Percentiles rank a stretch among this genome's conserved stretches.
phyloP scores from a whole-genome alignment of 2,888 invertebrate genomes.

The Platyscelio sp. region DNA sequence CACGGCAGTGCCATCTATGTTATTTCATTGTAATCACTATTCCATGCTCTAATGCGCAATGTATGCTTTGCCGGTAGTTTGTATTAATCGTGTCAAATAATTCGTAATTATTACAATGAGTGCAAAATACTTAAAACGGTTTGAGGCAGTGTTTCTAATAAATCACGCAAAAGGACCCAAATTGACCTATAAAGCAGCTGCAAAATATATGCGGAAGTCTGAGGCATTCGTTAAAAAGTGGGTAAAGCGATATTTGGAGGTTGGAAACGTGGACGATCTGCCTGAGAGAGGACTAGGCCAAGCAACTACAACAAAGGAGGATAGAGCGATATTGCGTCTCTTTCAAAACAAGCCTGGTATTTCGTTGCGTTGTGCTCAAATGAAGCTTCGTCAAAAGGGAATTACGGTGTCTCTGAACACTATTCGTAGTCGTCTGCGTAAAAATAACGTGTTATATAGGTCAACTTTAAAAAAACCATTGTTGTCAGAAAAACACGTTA shows the following conservation, averaged over 20 bases:
- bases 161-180: slow-evolving; percentile 24
- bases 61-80: not conserved
- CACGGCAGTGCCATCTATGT: no score
- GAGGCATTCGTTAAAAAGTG: slow-evolving; percentile 28
- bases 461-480: not conserved
- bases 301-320: not conserved
- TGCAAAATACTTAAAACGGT: not conserved
- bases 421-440: not conserved
- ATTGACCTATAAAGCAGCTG: slow-evolving; percentile 8
- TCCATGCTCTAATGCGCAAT: not conserved
- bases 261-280: slow-evolving; percentile 1
- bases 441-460: slow-evolving; percentile 2
- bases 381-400: slow-evolving; percentile 1
- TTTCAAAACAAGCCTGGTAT: not conserved
- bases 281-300: not conserved
- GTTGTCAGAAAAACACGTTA: slow-evolving; percentile 9
- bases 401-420: not conserved
- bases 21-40: no score
- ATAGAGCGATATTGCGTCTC: not conserved
- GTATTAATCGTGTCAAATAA: not conserved
- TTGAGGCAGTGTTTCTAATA: slow-evolving; percentile 23
- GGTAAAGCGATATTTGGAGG: slow-evolving; percentile 34
- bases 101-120: not conserved
- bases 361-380: not conserved
- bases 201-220: slow-evolving; percentile 31